These are phyloP conservation scores for Zosterops pallidus DNA, from an alignment of 2,113 vertebrate genomes.

Conservation along the genomic window DNA sequence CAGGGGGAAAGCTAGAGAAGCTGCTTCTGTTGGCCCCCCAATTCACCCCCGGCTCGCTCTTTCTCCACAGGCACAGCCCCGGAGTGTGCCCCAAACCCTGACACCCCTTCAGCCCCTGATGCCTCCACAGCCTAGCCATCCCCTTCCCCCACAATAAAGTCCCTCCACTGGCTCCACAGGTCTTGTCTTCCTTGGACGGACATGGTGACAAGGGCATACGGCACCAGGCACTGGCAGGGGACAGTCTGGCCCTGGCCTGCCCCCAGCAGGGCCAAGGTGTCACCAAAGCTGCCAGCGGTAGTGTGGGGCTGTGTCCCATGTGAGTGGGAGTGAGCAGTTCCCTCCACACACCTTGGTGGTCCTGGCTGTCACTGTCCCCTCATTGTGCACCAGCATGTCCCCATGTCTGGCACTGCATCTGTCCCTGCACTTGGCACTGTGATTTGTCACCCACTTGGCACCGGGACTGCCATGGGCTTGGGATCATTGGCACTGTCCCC, in stretches of 20 bases:
- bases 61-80: neutral
- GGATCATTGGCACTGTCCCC: neutral
- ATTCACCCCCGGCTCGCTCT: neutral
- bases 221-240: neutral
- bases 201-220: neutral
- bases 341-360: neutral
- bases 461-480: neutral
- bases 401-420: neutral
- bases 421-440: neutral
- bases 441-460: neutral
- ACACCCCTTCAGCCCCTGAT: neutral
- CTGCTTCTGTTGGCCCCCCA: accelerated
- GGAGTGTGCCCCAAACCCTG: accelerated
- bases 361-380: neutral
- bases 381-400: neutral
- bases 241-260: neutral
- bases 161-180: accelerated
- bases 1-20: neutral
- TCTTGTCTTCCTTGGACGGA: neutral
- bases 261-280: neutral
- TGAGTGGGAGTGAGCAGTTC: neutral
- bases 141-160: neutral
- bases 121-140: neutral
- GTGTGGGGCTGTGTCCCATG: neutral
- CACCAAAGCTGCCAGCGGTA: accelerated